Evolutionary conservation across 1,140 invertebrate species (phyloP).

Genomic region (Medauroidea extradentata): DNA sequence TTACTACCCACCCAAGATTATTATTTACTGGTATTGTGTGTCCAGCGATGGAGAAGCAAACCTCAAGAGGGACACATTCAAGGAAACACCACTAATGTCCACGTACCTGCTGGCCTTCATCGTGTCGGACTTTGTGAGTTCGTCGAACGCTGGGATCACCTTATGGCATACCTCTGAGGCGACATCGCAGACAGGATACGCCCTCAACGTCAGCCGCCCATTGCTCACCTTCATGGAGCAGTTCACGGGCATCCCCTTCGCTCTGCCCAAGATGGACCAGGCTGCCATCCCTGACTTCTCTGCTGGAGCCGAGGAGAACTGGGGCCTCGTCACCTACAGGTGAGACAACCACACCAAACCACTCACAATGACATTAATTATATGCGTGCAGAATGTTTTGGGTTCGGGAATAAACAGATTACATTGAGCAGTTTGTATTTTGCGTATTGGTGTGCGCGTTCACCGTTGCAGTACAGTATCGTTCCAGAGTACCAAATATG

Average conservation of each 20-base stretch:
- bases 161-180: slow-evolving; percentile 83
- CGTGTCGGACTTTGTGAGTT: slow-evolving; percentile 70
- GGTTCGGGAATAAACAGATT: no score
- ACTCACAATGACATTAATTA: no score
- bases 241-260: neutral
- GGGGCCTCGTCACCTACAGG: slow-evolving; percentile 66
- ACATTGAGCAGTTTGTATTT: no score
- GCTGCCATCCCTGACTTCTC: slow-evolving; percentile 67
- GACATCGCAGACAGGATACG: slow-evolving; percentile 71
- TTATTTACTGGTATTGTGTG: no score
- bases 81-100: slow-evolving; percentile 83
- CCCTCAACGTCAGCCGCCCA: slow-evolving; percentile 50
- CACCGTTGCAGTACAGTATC: no score
- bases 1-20: no score
- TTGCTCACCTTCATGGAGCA: neutral
- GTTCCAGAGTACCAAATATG: no score
- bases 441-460: no score
- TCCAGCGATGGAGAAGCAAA: slow-evolving; percentile 41
- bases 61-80: slow-evolving; percentile 76
- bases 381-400: no score
- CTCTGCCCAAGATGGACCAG: slow-evolving; percentile 50
- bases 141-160: slow-evolving; percentile 46
- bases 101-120: slow-evolving; percentile 91
- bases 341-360: no score
- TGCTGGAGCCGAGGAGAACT: slow-evolving; percentile 63